Percentiles rank a stretch among this genome's conserved stretches.
These are phyloP conservation scores for Agonopterix arenella DNA, from an alignment of 2,888 invertebrate genomes.

Conservation along the genomic window DNA sequence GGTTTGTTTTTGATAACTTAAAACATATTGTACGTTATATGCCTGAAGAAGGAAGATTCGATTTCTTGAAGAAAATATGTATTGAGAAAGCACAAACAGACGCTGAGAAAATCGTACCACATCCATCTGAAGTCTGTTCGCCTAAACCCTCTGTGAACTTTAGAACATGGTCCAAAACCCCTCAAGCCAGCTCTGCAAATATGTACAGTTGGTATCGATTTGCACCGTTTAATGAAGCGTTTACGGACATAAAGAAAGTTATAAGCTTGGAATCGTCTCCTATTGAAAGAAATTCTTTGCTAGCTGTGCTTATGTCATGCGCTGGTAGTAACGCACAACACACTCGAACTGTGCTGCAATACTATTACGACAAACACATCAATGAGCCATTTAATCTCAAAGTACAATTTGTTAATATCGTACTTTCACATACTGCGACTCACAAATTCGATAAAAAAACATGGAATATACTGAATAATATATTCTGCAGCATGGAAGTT, in stretches of 20 bases:
- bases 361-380: conserved; percentile 45
- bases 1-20: conserved; percentile 27
- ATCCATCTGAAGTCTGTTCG: not conserved
- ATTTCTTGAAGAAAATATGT: conserved; percentile 40
- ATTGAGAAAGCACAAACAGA: conserved; percentile 27
- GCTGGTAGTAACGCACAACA: conserved; percentile 31
- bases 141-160: too few relatives aligned
- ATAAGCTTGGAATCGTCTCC: conserved; percentile 39
- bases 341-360: conserved; percentile 35
- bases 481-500: conserved; percentile 54
- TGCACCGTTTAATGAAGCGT: conserved; percentile 14
- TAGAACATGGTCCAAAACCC: too few relatives aligned
- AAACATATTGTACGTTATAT: conserved; percentile 38
- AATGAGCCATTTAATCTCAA: conserved; percentile 31
- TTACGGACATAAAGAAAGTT: conserved; percentile 17
- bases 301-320: conserved; percentile 33
- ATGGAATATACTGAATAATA: conserved; percentile 45
- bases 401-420: conserved; percentile 10
- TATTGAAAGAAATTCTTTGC: conserved; percentile 33
- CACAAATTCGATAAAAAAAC: conserved; percentile 31
- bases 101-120: too few relatives aligned
- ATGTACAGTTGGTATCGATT: conserved; percentile 16
- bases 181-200: conserved; percentile 1
- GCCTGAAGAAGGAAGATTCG: conserved; percentile 35
- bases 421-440: conserved; percentile 30